Evolutionary conservation across 2,888 invertebrate species (phyloP), one percentile per base, ranked within the genome.

Genomic region (Napeogenes sylphis): DNA sequence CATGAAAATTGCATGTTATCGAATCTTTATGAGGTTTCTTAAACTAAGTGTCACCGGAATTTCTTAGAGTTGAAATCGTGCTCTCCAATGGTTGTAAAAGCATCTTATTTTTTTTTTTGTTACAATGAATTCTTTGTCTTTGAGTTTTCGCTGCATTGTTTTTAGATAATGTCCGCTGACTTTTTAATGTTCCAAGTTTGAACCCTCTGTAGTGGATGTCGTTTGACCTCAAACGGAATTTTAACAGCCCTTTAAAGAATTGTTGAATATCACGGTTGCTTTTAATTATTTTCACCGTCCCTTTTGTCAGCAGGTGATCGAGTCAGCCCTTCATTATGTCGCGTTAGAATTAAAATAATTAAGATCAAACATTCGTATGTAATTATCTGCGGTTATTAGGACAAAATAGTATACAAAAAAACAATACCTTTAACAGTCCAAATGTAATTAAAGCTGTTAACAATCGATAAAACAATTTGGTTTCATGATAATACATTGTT

Each of bases 1-100:
- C 67, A 76, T 72, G 75, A 71, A 84, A 82, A 81, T 77, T 81
- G 77, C 80, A 78, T 81, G 78, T 74, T 83, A 78, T 68, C 65
- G 68, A 72, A 70, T 72, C 69, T 71, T 69, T 61, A 57, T 67
- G 73, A 78, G 71, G 79, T 75, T 73, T 64, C 47, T 70, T 65
- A 65, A 35, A 60, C 58, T 59, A 54, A 45, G 57, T 46, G 59
- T 33, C 33, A 47, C 42, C 56, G 51, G 47, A 54, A 54, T 58
- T 56, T 61, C 45, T 61, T 55, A 53, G 13, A 8, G 21, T 42
- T 45, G 67, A 51, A 30, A 51, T 30, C 51, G 8, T 10, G 51
- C 30, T 30, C 10, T 30, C 30, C 5, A 51, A 30, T 12, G 42
- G 8, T 42, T 42, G 42, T 42, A 42, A 42, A 42, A 42, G 10